Evolutionary conservation across 2,113 vertebrate species (phyloP), one percentile per base, ranked within the genome.

Genomic region (Anolis sagrei): DNA sequence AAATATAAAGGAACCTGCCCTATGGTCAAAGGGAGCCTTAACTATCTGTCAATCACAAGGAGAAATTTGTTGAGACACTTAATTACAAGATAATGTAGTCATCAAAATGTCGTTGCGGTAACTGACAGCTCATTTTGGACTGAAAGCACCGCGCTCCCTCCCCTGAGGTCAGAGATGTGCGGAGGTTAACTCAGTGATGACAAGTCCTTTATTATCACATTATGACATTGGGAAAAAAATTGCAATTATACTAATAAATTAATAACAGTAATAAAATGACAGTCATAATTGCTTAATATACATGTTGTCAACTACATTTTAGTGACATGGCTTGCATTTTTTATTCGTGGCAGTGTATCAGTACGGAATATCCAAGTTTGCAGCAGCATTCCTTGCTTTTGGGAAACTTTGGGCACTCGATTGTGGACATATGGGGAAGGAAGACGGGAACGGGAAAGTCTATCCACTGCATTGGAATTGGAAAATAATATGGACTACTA

Each of bases 61-160:
- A 95, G 91, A 96, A 95, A 94, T 97, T 97, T 97, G 96, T 96
- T 96, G 95, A 97, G 96, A 95, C 95, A 97, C 96, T 97, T 97
- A 97, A 98, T 97, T 97, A 97, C 90, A 95, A 97, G 94, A 96
- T 97, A 97, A 96, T 96, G 94, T 95, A 97, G 95, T 96, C 96
- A 96, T 96, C 95, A 96, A 96, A 95, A 96, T 95, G 94, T 95
- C 91, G 64, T 96, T 95, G 94, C 93, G 94, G 92, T 97, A 96
- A 97, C 94, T 97, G 96, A 97, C 96, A 97, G 96, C 95, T 96
- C 95, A 96, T 96, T 97, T 96, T 96, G 95, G 95, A 95, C 94
- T 96, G 94, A 95, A 96, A 96, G 94, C 93, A 25, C 92, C 72
- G 92, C 94, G 89, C 96, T 95, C 89, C 93, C 95, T 96, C 94